Conservation (phyloP, 2,797 vertebrate genomes). For the Forpus xanthops region DNA sequence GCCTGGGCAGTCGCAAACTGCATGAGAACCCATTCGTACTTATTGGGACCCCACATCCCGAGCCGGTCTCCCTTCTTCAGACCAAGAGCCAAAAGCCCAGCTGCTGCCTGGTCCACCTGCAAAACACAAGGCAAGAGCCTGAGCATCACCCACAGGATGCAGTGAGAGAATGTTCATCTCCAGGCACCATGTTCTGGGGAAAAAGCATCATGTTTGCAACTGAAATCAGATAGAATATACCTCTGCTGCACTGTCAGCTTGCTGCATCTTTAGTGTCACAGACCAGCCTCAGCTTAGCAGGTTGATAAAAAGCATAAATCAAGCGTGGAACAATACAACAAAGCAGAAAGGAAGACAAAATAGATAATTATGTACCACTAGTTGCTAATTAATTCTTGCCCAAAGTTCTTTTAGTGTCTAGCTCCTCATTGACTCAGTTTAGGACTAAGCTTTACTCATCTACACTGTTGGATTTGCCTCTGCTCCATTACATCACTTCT, state of each 20-base stretch:
- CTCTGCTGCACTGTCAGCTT: background rate
- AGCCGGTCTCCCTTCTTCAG: constrained; percentile 84
- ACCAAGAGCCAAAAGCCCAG: constrained; percentile 87
- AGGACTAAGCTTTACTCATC: background rate
- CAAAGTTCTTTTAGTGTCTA: background rate
- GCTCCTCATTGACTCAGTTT: background rate
- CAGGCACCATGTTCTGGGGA: background rate
- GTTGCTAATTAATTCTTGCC: background rate
- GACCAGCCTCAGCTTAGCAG: background rate
- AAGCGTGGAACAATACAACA: background rate
- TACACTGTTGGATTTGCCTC: background rate
- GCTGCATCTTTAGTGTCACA: background rate
- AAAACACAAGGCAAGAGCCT: background rate
- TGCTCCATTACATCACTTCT: fast-evolving
- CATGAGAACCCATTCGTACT: constrained; percentile 88
- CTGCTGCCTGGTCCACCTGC: constrained; percentile 85
- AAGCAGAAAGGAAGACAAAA: background rate
- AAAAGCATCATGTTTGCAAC: background rate
- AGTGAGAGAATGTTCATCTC: background rate
- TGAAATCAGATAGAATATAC: background rate
- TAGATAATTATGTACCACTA: background rate
- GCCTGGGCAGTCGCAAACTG: constrained; percentile 89
- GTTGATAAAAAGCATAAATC: background rate
- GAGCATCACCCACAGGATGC: background rate
- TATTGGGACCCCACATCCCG: constrained; percentile 92